Base-by-base conservation (phyloP, 2,888 invertebrate species). In the Orgyia antiqua region DNA sequence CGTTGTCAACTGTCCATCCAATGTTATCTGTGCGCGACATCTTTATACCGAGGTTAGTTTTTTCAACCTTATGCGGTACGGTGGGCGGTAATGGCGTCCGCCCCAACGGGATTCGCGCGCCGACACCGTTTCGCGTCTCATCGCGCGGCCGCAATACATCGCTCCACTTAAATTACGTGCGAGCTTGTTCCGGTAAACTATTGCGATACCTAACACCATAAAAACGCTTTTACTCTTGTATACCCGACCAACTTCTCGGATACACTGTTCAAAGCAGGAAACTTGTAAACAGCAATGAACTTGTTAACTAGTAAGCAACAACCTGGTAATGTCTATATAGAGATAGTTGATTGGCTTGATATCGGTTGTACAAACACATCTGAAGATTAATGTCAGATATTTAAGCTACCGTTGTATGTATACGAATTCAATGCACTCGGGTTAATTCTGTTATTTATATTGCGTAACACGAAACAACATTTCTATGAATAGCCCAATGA, bases 1-100 rank as follows among this genome's bases (percentile, higher is more conserved):
- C 48, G 63, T 69, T 70, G 74, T 75, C 75, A 71, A 65, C 66
- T 71, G 73, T 74, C 70, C 70, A 64, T 75, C 75, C 60, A 66
- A 55, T 63, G 69, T 70, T 78, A 83, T 84, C 80, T 63, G 46
- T 33, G 53, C 58, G 72, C 69, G 78, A 84, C 78, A 82, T 82
- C 78, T 79, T 69, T 66, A 71, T 71, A 54, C 61, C 43, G 62
- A 65, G 72, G 72, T 77, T 72, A 69, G 71, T 79, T 82, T 15
- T 83, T 82, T 79, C 61, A 73, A 4, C 62, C 72, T 75, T 72
- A 70, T 75, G 75, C 72, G 58, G 57, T 73, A 73, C 68, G 65
- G 76, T 80, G 79, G 83, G 80, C 80, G 78, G 77, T 79, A 78
- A 80, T 80, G 64, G 78, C 70, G 79, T 76, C 79, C 77, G 72